Conservation (phyloP, 2,888 invertebrate species). For the Prosapia bicincta region DNA sequence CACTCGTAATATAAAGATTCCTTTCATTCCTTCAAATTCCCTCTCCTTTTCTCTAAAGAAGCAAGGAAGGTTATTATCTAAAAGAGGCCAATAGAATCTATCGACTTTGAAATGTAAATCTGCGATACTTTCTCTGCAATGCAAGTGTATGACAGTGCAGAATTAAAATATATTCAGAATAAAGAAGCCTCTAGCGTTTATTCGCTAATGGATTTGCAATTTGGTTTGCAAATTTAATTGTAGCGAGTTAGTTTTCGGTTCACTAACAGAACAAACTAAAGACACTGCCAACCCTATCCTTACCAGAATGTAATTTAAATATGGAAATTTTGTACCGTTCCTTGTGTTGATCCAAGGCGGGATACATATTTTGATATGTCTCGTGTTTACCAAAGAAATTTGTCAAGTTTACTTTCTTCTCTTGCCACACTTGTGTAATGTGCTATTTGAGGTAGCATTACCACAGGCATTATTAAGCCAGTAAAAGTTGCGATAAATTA, state of each 20-base stretch:
- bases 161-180: not conserved
- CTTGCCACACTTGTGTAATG: too few species aligned
- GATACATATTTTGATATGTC: not conserved
- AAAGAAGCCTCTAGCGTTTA: not conserved
- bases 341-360: not conserved
- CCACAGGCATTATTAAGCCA: too few species aligned
- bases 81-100: not conserved
- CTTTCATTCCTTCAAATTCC: too few species aligned
- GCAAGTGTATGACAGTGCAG: not conserved
- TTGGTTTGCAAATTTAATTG: not conserved
- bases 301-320: not conserved
- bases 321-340: not conserved
- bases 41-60: too few species aligned
- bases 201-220: conserved; percentile 2
- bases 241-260: not conserved
- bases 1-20: too few species aligned
- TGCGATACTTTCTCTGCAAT: not conserved
- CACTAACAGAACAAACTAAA: not conserved
- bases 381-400: not conserved
- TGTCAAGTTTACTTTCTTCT: not conserved
- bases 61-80: too few species aligned
- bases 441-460: too few species aligned
- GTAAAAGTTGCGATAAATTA: too few species aligned
- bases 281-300: not conserved
- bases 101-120: not conserved